Evolutionary conservation across 2,797 vertebrate genomes (phyloP).

Genomic region (Miichthys miiuy): DNA sequence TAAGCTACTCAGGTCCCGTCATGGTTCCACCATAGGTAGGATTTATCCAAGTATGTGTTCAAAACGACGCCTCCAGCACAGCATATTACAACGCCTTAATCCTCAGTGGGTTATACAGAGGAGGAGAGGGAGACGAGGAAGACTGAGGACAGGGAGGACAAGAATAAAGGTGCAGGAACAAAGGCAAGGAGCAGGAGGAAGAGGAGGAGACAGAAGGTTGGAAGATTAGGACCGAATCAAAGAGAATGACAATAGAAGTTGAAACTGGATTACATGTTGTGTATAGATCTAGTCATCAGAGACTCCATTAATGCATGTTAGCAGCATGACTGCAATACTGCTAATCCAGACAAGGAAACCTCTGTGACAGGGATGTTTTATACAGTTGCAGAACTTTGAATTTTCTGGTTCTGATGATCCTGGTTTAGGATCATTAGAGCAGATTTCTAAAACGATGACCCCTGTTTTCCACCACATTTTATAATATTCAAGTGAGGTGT

Average conservation of each 20-base stretch:
- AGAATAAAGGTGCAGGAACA: conserved; percentile 55
- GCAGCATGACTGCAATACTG: conserved; percentile 20
- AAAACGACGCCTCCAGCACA: conserved; percentile 55
- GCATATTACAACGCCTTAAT: conserved; percentile 67
- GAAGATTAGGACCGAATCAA: conserved; percentile 38
- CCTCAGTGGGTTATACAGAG: conserved; percentile 55
- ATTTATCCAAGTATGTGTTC: conserved; percentile 72
- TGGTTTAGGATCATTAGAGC: neutral
- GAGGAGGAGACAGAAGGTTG: conserved; percentile 21
- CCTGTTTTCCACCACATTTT: neutral
- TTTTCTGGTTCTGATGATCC: neutral
- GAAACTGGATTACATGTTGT: conserved; percentile 53
- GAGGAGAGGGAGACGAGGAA: conserved; percentile 46
- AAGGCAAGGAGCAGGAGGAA: conserved; percentile 39
- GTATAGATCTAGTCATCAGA: conserved; percentile 36
- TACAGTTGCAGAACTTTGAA: neutral
- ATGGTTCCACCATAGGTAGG: conserved; percentile 57
- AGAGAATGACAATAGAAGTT: conserved; percentile 34
- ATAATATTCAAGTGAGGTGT: neutral
- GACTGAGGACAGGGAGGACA: conserved; percentile 53
- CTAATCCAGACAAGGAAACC: conserved; percentile 1
- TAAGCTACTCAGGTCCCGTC: conserved; percentile 61
- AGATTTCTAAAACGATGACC: neutral
- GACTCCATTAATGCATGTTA: conserved; percentile 10
- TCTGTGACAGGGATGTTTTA: neutral